A percentile compares a stretch with the other conserved stretches of the same genome.
These are phyloP conservation scores for Poecile montanus DNA, from an alignment of 2,797 vertebrate genomes.

Conservation along the genomic window DNA sequence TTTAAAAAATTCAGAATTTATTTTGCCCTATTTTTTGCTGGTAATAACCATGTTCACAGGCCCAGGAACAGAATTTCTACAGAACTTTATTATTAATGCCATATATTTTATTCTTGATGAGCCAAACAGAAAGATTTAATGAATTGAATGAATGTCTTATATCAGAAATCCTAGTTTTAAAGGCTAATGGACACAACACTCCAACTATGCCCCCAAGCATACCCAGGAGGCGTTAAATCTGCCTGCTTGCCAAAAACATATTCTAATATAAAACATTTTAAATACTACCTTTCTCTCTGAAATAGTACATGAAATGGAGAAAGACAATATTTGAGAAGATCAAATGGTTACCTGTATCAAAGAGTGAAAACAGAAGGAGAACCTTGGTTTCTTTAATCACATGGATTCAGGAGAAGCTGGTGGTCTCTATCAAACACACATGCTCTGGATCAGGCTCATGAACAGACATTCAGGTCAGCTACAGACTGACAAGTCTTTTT, in stretches of 20 bases:
- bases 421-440: fast-evolving
- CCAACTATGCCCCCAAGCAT: neutral
- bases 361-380: neutral
- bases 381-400: neutral
- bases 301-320: neutral
- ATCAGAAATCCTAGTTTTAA: neutral
- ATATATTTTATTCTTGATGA: neutral
- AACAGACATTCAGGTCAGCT: neutral
- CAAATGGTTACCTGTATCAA: neutral
- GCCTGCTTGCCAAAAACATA: neutral
- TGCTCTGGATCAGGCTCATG: neutral
- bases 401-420: neutral
- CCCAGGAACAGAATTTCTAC: neutral
- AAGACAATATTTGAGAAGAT: neutral
- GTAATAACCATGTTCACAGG: neutral
- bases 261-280: neutral
- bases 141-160: neutral
- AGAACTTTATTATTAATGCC: neutral
- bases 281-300: neutral
- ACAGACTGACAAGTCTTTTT: neutral
- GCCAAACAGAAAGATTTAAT: neutral
- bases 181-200: neutral
- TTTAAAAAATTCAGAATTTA: neutral
- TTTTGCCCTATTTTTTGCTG: neutral
- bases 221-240: neutral